These are phyloP conservation scores for Nomada fabriciana DNA, from an alignment of 2,888 invertebrate species.

Conservation along the genomic window DNA sequence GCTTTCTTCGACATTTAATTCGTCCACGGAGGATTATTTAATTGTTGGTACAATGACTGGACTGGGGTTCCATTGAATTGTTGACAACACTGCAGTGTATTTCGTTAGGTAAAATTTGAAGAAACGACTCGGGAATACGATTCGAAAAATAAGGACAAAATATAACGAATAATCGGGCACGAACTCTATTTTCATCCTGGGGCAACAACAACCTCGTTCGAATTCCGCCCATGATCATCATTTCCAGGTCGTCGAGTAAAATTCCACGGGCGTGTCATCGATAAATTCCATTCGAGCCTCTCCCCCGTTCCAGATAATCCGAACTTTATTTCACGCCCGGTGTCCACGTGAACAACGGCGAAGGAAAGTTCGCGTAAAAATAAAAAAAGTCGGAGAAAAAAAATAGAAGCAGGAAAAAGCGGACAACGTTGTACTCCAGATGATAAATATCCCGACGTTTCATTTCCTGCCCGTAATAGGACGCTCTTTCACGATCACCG, in stretches of 20 bases:
- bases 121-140: not conserved
- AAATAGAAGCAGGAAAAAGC: not conserved
- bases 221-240: conserved; percentile 14
- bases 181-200: not conserved
- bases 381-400: not conserved
- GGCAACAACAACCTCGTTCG: conserved; percentile 11
- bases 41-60: too few species aligned
- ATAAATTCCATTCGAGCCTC: conserved; percentile 31
- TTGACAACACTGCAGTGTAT: too few species aligned
- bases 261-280: conserved; percentile 29
- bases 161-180: not conserved
- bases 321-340: conserved; percentile 10
- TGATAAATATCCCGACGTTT: conserved; percentile 72
- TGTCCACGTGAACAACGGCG: not conserved
- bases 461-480: conserved; percentile 74
- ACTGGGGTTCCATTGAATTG: too few species aligned
- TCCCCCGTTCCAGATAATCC: conserved; percentile 28
- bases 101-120: too few species aligned
- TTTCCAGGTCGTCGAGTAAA: conserved; percentile 17
- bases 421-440: conserved; percentile 50
- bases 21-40: too few species aligned
- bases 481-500: conserved; percentile 59
- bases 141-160: not conserved
- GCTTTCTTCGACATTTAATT: too few species aligned
- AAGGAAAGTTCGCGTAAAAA: conserved; percentile 15